Evolutionary conservation across 1,140 invertebrate species (phyloP).

Genomic region (Ceratina japonica): DNA sequence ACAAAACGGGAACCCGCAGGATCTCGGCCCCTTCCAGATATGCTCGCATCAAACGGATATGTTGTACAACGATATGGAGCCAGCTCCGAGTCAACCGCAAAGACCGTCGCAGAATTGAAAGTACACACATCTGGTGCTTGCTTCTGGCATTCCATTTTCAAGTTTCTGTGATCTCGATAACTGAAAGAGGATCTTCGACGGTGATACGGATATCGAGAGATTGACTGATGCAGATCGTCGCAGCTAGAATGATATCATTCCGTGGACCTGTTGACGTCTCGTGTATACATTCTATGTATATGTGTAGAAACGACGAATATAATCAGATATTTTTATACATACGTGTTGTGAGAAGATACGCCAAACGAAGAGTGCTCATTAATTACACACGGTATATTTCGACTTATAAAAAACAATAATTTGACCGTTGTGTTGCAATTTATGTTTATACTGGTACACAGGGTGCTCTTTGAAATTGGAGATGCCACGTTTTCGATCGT

Average conservation of each 20-base stretch:
- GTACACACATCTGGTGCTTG: neutral
- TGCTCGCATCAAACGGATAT: constrained; percentile 70
- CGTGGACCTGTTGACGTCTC: neutral
- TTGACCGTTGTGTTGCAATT: too few relatives aligned
- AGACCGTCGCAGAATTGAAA: constrained; percentile 62
- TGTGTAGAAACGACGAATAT: neutral
- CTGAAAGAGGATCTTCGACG: too few relatives aligned
- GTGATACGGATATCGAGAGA: neutral
- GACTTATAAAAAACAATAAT: too few relatives aligned
- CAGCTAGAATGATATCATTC: neutral
- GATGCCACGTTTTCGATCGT: too few relatives aligned
- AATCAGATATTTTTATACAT: constrained; percentile 25
- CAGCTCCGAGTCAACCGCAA: constrained; percentile 63
- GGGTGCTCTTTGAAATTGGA: too few relatives aligned
- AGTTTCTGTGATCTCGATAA: neutral
- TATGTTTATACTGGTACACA: too few relatives aligned
- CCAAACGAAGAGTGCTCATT: too few relatives aligned
- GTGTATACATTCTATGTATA: neutral
- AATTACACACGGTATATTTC: too few relatives aligned
- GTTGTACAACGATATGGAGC: constrained; percentile 71
- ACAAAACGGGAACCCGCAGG: constrained; percentile 55
- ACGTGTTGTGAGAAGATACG: constrained; percentile 1
- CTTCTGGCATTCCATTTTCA: neutral
- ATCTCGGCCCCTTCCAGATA: constrained; percentile 72
- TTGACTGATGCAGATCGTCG: too few relatives aligned